phyloP scores from a whole-genome alignment of 2,797 vertebrate genomes.

The Myotis vivesi region DNA sequence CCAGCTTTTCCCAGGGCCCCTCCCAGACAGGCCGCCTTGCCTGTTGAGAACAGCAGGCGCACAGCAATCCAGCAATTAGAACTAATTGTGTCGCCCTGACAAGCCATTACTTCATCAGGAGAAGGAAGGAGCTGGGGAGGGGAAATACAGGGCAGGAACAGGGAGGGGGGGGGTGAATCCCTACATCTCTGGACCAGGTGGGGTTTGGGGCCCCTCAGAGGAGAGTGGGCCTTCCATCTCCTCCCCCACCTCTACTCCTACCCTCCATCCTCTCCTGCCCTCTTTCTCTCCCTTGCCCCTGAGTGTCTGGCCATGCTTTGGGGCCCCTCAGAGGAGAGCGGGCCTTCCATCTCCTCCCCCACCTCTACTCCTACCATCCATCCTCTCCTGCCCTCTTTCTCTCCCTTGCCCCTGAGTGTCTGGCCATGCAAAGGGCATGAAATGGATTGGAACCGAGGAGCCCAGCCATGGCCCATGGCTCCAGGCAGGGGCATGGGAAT shows the following conservation, averaged over 20 bases:
- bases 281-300: background rate
- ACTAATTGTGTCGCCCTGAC: slow-evolving; percentile 44
- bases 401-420: background rate
- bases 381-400: background rate
- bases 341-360: background rate
- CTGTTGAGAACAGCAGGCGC: slow-evolving; percentile 27
- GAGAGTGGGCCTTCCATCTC: background rate
- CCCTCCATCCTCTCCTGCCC: background rate
- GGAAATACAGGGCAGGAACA: background rate
- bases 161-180: background rate
- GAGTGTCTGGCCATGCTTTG: too few relatives aligned
- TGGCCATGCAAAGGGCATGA: background rate
- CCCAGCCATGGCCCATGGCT: background rate
- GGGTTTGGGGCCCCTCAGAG: background rate
- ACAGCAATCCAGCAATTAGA: slow-evolving; percentile 67
- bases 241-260: background rate
- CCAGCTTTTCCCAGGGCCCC: background rate
- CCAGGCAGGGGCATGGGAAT: background rate
- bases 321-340: background rate
- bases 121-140: slow-evolving; percentile 6
- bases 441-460: background rate
- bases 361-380: background rate
- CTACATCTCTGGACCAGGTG: background rate
- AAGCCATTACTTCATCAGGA: slow-evolving; percentile 71
- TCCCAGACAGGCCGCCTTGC: slow-evolving; percentile 42